Percentiles rank a stretch among this genome's conserved stretches.
phyloP scores from a whole-genome alignment of 2,888 invertebrate species.

The Blastobasis adustella region DNA sequence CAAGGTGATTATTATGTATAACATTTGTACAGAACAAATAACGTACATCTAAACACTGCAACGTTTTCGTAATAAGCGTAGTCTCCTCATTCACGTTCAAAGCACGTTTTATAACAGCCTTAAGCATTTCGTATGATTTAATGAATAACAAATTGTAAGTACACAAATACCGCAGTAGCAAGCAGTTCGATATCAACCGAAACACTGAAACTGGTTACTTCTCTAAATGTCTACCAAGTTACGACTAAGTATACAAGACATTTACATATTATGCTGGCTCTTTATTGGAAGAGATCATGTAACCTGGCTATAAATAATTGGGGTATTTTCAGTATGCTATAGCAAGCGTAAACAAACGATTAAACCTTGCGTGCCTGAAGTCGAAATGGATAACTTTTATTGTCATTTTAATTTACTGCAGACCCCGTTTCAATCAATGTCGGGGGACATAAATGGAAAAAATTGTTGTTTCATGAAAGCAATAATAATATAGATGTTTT shows the following conservation, averaged over 20 bases:
- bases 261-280: constrained; percentile 59
- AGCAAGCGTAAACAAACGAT: constrained; percentile 66
- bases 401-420: constrained; percentile 7
- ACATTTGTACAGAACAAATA: constrained; percentile 1
- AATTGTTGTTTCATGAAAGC: no score
- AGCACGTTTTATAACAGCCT: constrained; percentile 60
- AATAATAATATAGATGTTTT: no score
- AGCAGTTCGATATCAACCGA: constrained; percentile 45
- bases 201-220: constrained; percentile 39
- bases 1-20: constrained; percentile 1
- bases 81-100: constrained; percentile 47
- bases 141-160: constrained; percentile 17
- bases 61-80: constrained; percentile 43
- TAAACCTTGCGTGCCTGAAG: constrained; percentile 54
- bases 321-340: constrained; percentile 48
- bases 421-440: no score
- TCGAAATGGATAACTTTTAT: constrained; percentile 6
- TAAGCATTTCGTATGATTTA: constrained; percentile 42
- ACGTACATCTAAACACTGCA: constrained; percentile 54
- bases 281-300: constrained; percentile 67
- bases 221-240: constrained; percentile 47
- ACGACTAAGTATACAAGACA: constrained; percentile 53
- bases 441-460: no score
- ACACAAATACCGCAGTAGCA: constrained; percentile 36
- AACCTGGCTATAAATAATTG: constrained; percentile 59